Base-by-base conservation (phyloP, 1,140 invertebrate species). In the Arion vulgaris region DNA sequence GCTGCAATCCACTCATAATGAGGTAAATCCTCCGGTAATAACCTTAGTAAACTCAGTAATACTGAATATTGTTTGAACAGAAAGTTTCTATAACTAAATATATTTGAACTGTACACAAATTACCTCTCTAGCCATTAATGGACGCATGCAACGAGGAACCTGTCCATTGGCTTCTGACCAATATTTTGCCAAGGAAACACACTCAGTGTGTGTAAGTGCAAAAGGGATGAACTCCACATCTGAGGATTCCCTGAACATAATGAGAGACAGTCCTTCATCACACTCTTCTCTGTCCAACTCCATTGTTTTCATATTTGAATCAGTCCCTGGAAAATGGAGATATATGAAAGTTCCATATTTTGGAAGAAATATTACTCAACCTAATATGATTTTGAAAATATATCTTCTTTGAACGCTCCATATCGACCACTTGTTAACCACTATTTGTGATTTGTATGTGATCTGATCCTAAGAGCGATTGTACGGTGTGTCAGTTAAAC, bases 321-420 rank as follows among this genome's bases (percentile, higher is more conserved):
- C 76, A 57, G 76, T 78, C 15, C 53, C 76, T 78, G 76, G 17
- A 49, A 49, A 74, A 39, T n/a, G n/a, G n/a, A n/a, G n/a, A n/a
- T n/a, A n/a, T n/a, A n/a, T n/a, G 38, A n/a, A n/a, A 71, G 32
- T 15, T 17, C 68, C 15, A 71, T 32, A 71, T 13, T 19, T 17
- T 32, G 32, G 23, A 13, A 34, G 68, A 32, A 71, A 15, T 34
- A 17, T 17, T 71, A 13, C 13, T 13, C 15, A 71, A 13, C 15
- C 15, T 32, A n/a, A 15, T 71, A 15, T 13, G 32, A 15, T 17
- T 13, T 13, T 15, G 13, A 57, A 26, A 15, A 57, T 26, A 57
- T 13, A 13, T n/a, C n/a, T n/a, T n/a, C n/a, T n/a, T n/a, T n/a
- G n/a, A n/a, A n/a, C n/a, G n/a, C n/a, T n/a, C n/a, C n/a, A n/a